Evolutionary conservation across 2,888 invertebrate genomes (phyloP).

Genomic region (Pollenia labialis): DNA sequence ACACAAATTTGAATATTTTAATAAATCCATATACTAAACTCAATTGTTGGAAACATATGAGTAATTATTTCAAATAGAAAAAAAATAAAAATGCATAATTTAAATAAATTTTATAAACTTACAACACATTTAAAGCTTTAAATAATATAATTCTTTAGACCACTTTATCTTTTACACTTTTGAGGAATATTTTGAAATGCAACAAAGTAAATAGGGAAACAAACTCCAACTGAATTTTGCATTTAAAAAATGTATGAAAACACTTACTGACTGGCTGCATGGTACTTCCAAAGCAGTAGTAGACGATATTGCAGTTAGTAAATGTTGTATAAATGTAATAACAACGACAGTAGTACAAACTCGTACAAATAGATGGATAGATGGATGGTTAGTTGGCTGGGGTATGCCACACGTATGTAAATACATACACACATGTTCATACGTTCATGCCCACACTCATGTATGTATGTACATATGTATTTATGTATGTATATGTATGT

Average conservation of each 20-base stretch:
- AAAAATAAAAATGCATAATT: not conserved
- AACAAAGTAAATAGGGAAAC: constrained; percentile 74
- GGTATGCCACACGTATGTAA: not conserved
- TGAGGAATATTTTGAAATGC: constrained; percentile 61
- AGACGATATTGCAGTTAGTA: constrained; percentile 58
- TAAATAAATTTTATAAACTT: constrained; percentile 20
- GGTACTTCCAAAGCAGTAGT: constrained; percentile 52
- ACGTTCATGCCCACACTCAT: not conserved
- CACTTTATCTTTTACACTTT: constrained; percentile 52
- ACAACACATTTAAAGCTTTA: constrained; percentile 37
- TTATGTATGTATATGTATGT: not conserved
- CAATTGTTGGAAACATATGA: no score
- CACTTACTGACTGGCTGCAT: constrained; percentile 66
- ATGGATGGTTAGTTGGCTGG: constrained; percentile 38
- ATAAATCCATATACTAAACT: no score
- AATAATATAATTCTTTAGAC: constrained; percentile 14
- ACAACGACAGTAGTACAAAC: constrained; percentile 41
- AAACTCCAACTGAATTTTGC: constrained; percentile 72
- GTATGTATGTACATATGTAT: not conserved
- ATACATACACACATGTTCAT: not conserved
- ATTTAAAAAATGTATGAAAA: constrained; percentile 67
- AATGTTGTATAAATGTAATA: constrained; percentile 62
- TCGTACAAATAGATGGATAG: constrained; percentile 28
- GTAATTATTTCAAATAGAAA: no score
- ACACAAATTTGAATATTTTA: no score